Evolutionary conservation across 2,113 vertebrate genomes (phyloP).

Genomic region (Myxocyprinus asiaticus): DNA sequence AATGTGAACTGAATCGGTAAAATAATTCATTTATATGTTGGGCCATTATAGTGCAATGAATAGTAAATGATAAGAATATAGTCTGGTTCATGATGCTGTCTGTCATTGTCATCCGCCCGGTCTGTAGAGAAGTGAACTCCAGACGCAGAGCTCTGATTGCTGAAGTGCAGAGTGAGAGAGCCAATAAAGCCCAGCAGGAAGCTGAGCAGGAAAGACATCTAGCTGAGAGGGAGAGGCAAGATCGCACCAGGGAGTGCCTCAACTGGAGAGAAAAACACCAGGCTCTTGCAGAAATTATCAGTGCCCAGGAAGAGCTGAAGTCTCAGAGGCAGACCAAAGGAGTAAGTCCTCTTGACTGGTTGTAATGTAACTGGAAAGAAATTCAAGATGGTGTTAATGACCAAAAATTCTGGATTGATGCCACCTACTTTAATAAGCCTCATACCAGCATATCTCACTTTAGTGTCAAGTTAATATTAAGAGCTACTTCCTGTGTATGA

Average conservation of each 20-base stretch:
- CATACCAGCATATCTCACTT: neutral
- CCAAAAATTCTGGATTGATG: neutral
- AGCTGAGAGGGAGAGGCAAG: slow-evolving; percentile 64
- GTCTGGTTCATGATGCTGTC: neutral
- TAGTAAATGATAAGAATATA: too few relatives aligned
- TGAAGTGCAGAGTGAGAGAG: slow-evolving; percentile 65
- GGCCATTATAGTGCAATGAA: slow-evolving; percentile 7
- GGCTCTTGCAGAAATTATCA: slow-evolving; percentile 52
- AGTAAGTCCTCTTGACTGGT: slow-evolving; percentile 51
- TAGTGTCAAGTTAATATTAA: slow-evolving; percentile 79
- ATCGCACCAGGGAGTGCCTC: slow-evolving; percentile 65
- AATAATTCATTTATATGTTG: neutral
- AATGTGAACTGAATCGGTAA: too few relatives aligned
- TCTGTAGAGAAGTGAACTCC: slow-evolving; percentile 57
- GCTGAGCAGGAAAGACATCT: slow-evolving; percentile 63
- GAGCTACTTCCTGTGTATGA: slow-evolving; percentile 77
- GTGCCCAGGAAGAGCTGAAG: slow-evolving; percentile 70
- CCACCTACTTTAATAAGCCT: neutral
- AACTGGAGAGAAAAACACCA: slow-evolving; percentile 71
- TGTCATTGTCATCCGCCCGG: neutral
- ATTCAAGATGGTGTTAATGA: too few relatives aligned
- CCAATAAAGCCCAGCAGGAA: slow-evolving; percentile 59
- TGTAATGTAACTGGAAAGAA: too few relatives aligned
- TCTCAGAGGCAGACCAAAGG: slow-evolving; percentile 70
- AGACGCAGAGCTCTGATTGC: slow-evolving; percentile 58